A percentile compares a stretch with the other conserved stretches of the same genome.
These are phyloP conservation scores for Hippocampus guttulatus DNA, from an alignment of 2,113 vertebrate species.

Conservation along the genomic window DNA sequence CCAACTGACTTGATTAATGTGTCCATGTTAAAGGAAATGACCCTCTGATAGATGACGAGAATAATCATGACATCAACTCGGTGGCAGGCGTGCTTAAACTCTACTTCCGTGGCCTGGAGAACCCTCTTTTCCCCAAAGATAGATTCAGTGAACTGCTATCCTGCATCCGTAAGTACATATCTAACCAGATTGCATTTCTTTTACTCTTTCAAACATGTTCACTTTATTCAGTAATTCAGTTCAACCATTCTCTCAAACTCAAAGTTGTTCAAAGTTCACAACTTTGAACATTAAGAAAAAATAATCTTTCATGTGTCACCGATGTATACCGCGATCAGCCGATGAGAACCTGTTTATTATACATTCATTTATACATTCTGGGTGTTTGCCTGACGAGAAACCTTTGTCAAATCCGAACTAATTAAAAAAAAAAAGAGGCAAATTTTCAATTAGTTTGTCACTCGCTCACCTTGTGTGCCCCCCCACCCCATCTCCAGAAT, in stretches of 20 bases:
- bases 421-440: conserved; percentile 17
- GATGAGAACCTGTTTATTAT: neutral
- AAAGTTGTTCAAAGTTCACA: neutral
- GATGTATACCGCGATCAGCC: neutral
- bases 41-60: conserved; percentile 93
- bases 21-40: conserved; percentile 83
- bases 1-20: conserved; percentile 32
- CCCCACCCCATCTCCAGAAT: neutral
- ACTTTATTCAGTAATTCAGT: neutral
- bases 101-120: conserved; percentile 96
- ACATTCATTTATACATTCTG: neutral
- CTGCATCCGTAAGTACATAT: conserved; percentile 86
- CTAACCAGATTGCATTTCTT: neutral
- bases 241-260: neutral
- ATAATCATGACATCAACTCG: conserved; percentile 96
- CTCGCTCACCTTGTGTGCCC: conserved; percentile 19
- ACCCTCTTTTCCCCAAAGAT: conserved; percentile 97
- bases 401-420: neutral
- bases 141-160: conserved; percentile 96
- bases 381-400: conserved; percentile 3
- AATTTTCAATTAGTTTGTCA: conserved; percentile 30
- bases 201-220: neutral
- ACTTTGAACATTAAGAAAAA: too few relatives aligned
- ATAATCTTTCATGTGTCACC: neutral
- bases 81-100: conserved; percentile 97